Evolutionary conservation across 1,140 invertebrate species (phyloP).

Genomic region (Drosophila kepulauana): DNA sequence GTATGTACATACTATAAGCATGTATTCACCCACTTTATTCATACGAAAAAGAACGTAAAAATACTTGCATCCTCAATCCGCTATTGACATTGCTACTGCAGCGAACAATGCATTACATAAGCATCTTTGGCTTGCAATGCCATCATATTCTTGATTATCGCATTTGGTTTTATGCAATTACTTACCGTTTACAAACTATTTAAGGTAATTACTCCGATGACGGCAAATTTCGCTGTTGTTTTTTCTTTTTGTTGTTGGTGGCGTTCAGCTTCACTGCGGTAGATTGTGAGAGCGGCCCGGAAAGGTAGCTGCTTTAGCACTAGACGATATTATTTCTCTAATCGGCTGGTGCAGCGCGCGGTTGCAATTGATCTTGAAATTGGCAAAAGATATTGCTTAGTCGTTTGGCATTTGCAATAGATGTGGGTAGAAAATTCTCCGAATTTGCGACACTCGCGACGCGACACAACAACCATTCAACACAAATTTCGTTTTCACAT

Average conservation of each 20-base stretch:
- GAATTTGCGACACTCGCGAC: slow-evolving; percentile 33
- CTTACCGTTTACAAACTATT: slow-evolving; percentile 39
- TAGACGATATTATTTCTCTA: neutral
- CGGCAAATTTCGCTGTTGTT: slow-evolving; percentile 11
- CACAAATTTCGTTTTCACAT: slow-evolving; percentile 30
- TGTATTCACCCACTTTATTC: slow-evolving; percentile 6
- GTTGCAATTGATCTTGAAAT: neutral
- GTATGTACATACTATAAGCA: neutral
- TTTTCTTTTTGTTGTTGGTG: slow-evolving; percentile 8
- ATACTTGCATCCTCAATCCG: slow-evolving; percentile 15
- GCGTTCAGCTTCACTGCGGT: neutral
- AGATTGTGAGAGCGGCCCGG: neutral
- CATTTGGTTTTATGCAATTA: slow-evolving; percentile 12
- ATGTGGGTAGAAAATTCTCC: slow-evolving; percentile 14
- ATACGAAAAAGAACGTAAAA: slow-evolving; percentile 8
- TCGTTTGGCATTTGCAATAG: slow-evolving; percentile 14
- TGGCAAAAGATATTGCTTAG: slow-evolving; percentile 1
- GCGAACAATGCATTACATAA: slow-evolving; percentile 41
- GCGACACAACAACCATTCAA: slow-evolving; percentile 38
- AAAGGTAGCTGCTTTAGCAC: neutral
- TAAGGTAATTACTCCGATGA: slow-evolving; percentile 25
- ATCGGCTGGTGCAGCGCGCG: neutral
- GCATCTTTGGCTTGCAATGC: slow-evolving; percentile 9
- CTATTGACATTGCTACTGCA: neutral
- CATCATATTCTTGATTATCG: slow-evolving; percentile 9